These are phyloP conservation scores for Gryllus longicercus DNA, from an alignment of 2,888 invertebrate species.

Conservation along the genomic window DNA sequence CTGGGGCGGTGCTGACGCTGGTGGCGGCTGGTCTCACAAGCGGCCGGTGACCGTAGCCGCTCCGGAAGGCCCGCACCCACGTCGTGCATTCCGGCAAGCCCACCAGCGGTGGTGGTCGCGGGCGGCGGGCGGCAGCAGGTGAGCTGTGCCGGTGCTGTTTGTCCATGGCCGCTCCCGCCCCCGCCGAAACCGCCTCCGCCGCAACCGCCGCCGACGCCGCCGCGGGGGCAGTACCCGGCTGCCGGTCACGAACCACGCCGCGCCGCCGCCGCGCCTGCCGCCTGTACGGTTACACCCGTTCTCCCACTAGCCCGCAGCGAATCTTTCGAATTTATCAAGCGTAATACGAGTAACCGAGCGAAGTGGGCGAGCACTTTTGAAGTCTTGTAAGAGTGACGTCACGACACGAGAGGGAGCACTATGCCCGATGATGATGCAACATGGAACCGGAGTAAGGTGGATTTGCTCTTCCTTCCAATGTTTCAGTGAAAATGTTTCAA, in stretches of 20 bases:
- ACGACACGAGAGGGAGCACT: not conserved
- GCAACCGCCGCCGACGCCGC: not conserved
- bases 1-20: not conserved
- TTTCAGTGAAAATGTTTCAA: too few species aligned
- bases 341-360: not conserved
- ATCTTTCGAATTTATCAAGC: constrained; percentile 17
- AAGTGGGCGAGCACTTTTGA: not conserved
- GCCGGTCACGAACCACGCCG: not conserved
- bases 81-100: not conserved
- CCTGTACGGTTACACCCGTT: not conserved
- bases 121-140: not conserved
- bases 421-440: too few species aligned
- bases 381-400: not conserved
- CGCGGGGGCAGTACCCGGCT: not conserved
- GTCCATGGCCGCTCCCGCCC: constrained; percentile 11
- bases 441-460: too few species aligned
- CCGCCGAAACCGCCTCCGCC: not conserved
- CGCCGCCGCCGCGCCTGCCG: constrained; percentile 3
- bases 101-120: not conserved
- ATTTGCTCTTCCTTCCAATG: too few species aligned
- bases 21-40: not conserved
- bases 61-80: constrained; percentile 17
- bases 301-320: not conserved
- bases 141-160: not conserved
- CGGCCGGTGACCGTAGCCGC: not conserved